phyloP scores from a whole-genome alignment of 2,888 invertebrate species.

The Monoplex corrugatus region DNA sequence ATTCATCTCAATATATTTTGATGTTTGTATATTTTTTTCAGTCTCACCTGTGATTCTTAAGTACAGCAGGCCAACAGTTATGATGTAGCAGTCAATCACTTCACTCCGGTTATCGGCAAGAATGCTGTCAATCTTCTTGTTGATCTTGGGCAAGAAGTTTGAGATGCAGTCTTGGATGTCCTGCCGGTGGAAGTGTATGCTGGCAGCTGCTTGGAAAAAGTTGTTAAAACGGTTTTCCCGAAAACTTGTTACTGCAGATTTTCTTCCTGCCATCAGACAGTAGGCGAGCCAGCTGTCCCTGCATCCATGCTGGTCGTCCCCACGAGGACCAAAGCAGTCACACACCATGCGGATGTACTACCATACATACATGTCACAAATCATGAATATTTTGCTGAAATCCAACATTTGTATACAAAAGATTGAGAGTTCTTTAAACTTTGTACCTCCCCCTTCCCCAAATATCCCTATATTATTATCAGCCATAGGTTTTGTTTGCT shows the following conservation, averaged over 20 bases:
- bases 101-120: slow-evolving; percentile 3
- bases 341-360: slow-evolving; percentile 25
- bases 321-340: not conserved
- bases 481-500: too few species aligned
- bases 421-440: too few species aligned
- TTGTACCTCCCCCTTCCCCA: too few species aligned
- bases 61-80: slow-evolving; percentile 26
- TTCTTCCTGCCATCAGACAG: slow-evolving; percentile 5
- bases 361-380: too few species aligned
- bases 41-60: slow-evolving; percentile 38
- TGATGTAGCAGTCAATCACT: slow-evolving; percentile 25
- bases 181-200: not conserved
- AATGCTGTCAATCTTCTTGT: not conserved
- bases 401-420: too few species aligned
- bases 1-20: too few species aligned
- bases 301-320: not conserved
- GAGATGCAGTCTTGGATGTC: not conserved
- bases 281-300: slow-evolving; percentile 31
- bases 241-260: slow-evolving; percentile 20
- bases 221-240: slow-evolving; percentile 30
- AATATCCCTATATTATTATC: too few species aligned
- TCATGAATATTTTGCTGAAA: too few species aligned
- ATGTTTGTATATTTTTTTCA: too few species aligned
- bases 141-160: not conserved
- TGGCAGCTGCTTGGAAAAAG: slow-evolving; percentile 1